Conservation (phyloP, 2,888 invertebrate species). For the Lepidonotus clava region DNA sequence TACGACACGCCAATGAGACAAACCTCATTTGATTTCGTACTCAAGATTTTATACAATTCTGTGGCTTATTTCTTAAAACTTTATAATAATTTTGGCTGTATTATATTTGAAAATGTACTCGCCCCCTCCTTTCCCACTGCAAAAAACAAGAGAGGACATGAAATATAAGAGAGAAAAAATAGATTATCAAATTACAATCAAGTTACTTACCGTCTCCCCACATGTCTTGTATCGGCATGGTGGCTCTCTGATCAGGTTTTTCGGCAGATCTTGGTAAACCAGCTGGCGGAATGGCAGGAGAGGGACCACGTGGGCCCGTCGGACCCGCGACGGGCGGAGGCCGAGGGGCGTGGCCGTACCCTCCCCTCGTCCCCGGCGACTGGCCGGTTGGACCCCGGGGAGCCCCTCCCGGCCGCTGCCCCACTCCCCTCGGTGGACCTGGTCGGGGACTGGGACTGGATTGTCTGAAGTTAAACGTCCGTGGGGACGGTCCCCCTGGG, state of each 20-base stretch:
- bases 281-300: background rate
- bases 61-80: too few relatives aligned
- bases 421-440: too few relatives aligned
- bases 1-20: too few relatives aligned
- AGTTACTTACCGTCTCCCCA: constrained; percentile 42
- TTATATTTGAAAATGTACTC: too few relatives aligned
- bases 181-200: too few relatives aligned
- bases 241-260: background rate
- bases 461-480: constrained; percentile 2
- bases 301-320: background rate
- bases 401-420: background rate
- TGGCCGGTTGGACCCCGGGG: background rate
- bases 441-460: background rate
- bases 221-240: constrained; percentile 1
- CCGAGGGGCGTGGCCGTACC: background rate
- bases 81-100: too few relatives aligned
- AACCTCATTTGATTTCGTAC: too few relatives aligned
- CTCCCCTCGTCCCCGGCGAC: background rate
- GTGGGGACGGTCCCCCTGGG: background rate
- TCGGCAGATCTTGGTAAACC: background rate
- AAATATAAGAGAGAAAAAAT: too few relatives aligned
- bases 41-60: too few relatives aligned
- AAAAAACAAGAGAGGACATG: too few relatives aligned
- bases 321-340: background rate
- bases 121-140: too few relatives aligned